Evolutionary conservation across 2,113 vertebrate genomes (phyloP).

Genomic region (Morone chrysops): DNA sequence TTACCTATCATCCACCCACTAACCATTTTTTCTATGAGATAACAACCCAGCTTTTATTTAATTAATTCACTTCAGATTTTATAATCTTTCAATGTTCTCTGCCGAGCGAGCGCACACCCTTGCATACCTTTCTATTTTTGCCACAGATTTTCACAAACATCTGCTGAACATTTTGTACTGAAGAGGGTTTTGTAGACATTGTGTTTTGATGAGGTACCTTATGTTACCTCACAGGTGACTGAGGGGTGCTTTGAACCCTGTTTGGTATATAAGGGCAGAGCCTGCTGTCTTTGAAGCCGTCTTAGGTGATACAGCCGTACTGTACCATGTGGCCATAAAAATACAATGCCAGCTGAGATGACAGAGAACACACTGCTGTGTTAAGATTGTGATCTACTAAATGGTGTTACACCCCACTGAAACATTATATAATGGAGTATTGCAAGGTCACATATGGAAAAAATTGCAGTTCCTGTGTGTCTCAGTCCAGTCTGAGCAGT

Average conservation of each 20-base stretch:
- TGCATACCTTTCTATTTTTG: not conserved
- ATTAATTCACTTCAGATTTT: not conserved
- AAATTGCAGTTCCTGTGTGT: not conserved
- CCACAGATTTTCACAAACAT: not conserved
- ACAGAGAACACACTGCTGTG: slow-evolving; percentile 16
- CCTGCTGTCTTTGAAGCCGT: slow-evolving; percentile 27
- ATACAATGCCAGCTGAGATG: slow-evolving; percentile 10
- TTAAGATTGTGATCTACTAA: not conserved
- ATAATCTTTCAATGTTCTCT: not conserved
- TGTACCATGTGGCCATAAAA: not conserved
- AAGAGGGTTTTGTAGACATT: not conserved
- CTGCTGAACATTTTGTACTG: not conserved
- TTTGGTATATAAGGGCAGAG: not conserved
- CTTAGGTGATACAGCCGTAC: not conserved
- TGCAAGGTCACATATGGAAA: not conserved
- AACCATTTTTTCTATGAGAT: not conserved
- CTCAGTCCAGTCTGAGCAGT: not conserved
- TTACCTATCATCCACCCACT: slow-evolving; percentile 25
- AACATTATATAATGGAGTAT: not conserved
- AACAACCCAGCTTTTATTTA: not conserved
- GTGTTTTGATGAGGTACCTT: slow-evolving; percentile 13
- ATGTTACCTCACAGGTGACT: not conserved
- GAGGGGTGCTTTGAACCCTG: not conserved
- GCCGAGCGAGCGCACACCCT: no score
- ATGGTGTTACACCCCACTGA: not conserved